phyloP scores from a whole-genome alignment of 1,140 invertebrate species.

The Aphaenogaster floridana region DNA sequence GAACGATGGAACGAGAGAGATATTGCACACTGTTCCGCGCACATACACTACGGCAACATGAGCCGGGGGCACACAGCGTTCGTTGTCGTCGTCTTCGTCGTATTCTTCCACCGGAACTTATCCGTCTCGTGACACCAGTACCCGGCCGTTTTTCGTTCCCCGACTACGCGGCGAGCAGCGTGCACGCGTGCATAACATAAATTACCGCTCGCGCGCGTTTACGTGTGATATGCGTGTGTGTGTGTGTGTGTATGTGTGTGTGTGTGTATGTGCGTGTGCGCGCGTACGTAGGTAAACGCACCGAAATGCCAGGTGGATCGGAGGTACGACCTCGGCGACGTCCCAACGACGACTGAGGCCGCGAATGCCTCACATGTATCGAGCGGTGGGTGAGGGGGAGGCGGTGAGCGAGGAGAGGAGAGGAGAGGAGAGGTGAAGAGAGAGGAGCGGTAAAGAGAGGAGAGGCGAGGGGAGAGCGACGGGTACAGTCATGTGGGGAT shows the following conservation, averaged over 20 bases:
- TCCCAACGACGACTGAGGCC: constrained; percentile 83
- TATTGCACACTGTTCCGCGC: constrained; percentile 71
- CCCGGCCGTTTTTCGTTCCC: constrained; percentile 19
- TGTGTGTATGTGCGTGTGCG: background rate
- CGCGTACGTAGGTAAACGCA: constrained; percentile 7
- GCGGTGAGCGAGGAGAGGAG: background rate
- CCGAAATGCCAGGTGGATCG: background rate
- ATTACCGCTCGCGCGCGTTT: background rate
- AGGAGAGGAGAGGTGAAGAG: constrained; percentile 15
- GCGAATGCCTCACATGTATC: constrained; percentile 72
- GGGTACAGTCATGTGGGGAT: constrained; percentile 57
- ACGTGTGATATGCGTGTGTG: background rate
- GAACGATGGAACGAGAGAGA: background rate
- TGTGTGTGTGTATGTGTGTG: background rate
- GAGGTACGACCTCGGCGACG: constrained; percentile 79
- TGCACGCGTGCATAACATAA: constrained; percentile 64
- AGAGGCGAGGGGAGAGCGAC: constrained; percentile 1
- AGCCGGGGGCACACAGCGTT: constrained; percentile 67
- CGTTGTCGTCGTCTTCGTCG: constrained; percentile 44
- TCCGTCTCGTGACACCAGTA: constrained; percentile 62
- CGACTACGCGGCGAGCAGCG: constrained; percentile 56
- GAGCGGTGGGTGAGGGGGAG: constrained; percentile 60
- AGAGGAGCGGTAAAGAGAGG: background rate
- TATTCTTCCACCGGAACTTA: constrained; percentile 21
- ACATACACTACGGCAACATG: constrained; percentile 52